Evolutionary conservation across 2,113 vertebrate genomes (phyloP), one percentile per base, ranked within the genome.

Genomic region (Neoarius graeffei): DNA sequence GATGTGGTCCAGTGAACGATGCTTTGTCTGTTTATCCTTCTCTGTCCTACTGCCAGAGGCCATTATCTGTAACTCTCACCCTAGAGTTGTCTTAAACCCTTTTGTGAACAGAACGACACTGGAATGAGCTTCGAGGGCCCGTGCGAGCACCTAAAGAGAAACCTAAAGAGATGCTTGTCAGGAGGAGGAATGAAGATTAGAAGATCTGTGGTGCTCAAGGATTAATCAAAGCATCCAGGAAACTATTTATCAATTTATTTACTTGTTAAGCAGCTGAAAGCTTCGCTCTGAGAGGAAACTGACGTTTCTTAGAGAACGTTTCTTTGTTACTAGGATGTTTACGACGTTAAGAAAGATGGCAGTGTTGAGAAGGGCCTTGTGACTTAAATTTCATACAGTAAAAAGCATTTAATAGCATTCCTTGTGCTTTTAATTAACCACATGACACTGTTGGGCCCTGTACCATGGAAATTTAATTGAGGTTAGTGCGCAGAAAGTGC

Each of bases 351-450:
- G 62, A 85, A 57, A 81, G 62, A 85, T 87, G 84, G 83, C 81
- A 52, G 25, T 23, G 52, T 57, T 62, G 56, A n/a, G 66, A 84
- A 27, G 48, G 89, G 84, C 83, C 83, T 83, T 84, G 89, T 88
- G 91, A 92, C 89, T 92, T 62, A 69, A 80, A 90, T 91, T 90
- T 81, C 64, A 59, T 60, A 86, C 79, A 88, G 83, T 84, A 84
- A 87, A 42, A 85, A 82, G 60, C 79, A 84, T 87, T 89, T 90
- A 73, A 83, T 87, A 80, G 79, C n/a, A 42, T 82, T 76, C 81
- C 59, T 74, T 60, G 71, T 87, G 81, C 67, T 76, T 88, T 87
- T 62, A 67, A 80, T 87, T 79, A 79, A 64, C 84, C 89, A 48
- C 88, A 88, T 90, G 88, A 81, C 84, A 83, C 27, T 48, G 50